Base-by-base conservation (phyloP, 2,888 invertebrate genomes). In the Mactromeris polynyma region DNA sequence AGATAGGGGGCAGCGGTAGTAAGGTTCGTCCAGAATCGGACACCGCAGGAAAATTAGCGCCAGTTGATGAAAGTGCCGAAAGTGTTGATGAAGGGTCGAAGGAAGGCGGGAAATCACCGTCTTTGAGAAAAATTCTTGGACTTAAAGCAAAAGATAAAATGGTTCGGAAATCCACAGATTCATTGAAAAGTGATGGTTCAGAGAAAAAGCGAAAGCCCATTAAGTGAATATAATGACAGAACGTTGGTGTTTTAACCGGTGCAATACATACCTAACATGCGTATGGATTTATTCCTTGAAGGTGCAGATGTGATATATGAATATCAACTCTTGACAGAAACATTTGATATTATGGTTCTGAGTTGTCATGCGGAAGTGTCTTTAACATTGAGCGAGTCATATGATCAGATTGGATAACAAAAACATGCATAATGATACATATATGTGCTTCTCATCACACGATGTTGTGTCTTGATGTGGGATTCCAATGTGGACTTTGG, bases 121-220 rank as follows among this genome's bases (percentile, higher is more conserved):
- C 95, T 9, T 88, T 95, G 40, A 92, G 94, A 31, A 94, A 94
- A 89, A 90, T 94, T 64, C 93, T 95, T 0, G 94, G 94, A 26
- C 88, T 90, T 19, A 95, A 94, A 89, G 90, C 92, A 51, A 95
- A 94, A 81, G 94, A 94, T 42, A 93, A 94, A 84, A 88, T 93
- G 4, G 87, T 91, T 38, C 77, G 92, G 80, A 94, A 93, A 85
- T 92, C 93, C 77, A 89, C 89, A 36, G 92, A 93, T 54, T 88
- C 91, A 11, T 81, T 87, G 17, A 93, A 93, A 85, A 89, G 89
- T 83, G 92, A 91, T 38, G 42, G 90, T 21, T 77, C 90, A 19
- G 86, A 91, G 33, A 93, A 90, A 73, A 93, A 91, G 64, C 87
- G 89, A 77, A 92, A 93, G 58, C 73, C 91, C 54, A 89, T 81